A percentile compares a stretch with the other conserved stretches of the same genome.
phyloP scores from a whole-genome alignment of 2,113 vertebrate genomes.

The Scomber scombrus region DNA sequence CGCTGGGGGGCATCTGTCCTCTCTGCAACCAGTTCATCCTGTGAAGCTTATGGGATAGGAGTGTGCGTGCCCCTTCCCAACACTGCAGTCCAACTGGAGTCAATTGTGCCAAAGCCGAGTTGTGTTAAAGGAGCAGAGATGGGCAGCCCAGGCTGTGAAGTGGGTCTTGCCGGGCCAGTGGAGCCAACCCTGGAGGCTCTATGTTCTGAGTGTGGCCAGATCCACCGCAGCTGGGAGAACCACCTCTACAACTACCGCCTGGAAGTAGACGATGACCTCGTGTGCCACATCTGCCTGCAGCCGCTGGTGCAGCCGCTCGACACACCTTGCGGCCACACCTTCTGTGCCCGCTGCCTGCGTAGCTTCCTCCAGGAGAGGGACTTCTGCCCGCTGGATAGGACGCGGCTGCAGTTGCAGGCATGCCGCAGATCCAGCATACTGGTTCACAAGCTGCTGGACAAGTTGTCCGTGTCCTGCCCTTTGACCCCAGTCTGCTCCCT shows the following conservation, averaged over 20 bases:
- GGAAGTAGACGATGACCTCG: slow-evolving; percentile 97
- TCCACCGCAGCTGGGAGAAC: slow-evolving; percentile 96
- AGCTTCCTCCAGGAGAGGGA: slow-evolving; percentile 98
- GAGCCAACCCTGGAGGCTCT: slow-evolving; percentile 90
- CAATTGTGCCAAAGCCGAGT: slow-evolving; percentile 74
- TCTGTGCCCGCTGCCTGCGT: slow-evolving; percentile 96
- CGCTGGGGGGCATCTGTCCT: slow-evolving; percentile 81
- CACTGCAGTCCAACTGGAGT: slow-evolving; percentile 69
- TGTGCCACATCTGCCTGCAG: slow-evolving; percentile 99
- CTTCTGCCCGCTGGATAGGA: slow-evolving; percentile 96
- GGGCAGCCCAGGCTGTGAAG: slow-evolving; percentile 91
- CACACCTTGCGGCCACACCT: slow-evolving; percentile 98
- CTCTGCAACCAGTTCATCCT: slow-evolving; percentile 64
- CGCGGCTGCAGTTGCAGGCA: slow-evolving; percentile 92
- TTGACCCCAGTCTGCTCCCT: slow-evolving; percentile 91
- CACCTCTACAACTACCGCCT: slow-evolving; percentile 98
- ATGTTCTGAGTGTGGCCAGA: slow-evolving; percentile 96
- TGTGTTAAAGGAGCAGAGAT: slow-evolving; percentile 80
- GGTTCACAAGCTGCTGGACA: slow-evolving; percentile 98
- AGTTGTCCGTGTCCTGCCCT: slow-evolving; percentile 93
- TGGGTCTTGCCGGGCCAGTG: slow-evolving; percentile 84
- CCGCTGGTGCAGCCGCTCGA: slow-evolving; percentile 96
- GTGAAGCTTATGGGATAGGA: slow-evolving; percentile 81
- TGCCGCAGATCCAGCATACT: slow-evolving; percentile 98
- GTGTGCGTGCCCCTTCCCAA: slow-evolving; percentile 60